Base-by-base conservation (phyloP, 2,113 vertebrate genomes). In the Sakesphorus luctuosus region DNA sequence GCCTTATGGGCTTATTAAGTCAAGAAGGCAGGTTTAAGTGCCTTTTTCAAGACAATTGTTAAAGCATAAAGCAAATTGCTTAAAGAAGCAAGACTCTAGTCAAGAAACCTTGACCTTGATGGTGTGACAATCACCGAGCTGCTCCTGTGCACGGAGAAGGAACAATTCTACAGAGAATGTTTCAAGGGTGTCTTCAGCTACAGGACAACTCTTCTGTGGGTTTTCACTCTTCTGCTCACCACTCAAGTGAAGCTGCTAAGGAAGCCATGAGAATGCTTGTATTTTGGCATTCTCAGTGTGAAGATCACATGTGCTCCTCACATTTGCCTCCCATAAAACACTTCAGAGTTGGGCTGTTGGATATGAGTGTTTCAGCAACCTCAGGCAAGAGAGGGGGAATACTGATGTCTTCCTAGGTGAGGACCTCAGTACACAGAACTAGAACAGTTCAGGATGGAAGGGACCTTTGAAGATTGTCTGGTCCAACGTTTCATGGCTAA, bases 1-100 rank as follows among this genome's bases (percentile, higher is more conserved):
- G 96, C 95, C 94, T 78, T 76, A 67, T 2, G 3, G 91, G 74
- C 81, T 97, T 94, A 94, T 79, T 93, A 94, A 96, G 80, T 94
- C 91, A 92, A 94, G 84, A 68, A 90, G 80, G 77, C 93, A 95
- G 80, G 56, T 94, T 87, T 78, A 95, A 95, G 83, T 61, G 80
- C 69, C 61, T 95, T 96, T 93, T 81, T 72, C 88, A 88, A 49
- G 86, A 88, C 81, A 92, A 95, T 82, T 84, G 52, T 65, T 92
- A 88, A 88, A 93, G 55, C 23, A 18, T 36, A 36, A 36, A 59
- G n/a, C 6, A 36, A 59, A 36, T 90, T 35, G 76, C 62, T 67
- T 50, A 73, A 93, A 71, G 68, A 74, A 72, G 38, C 38, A 88
- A 66, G 55, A 36, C 67, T 76, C 11, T 7, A 83, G 75, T 91